phyloP scores from a whole-genome alignment of 2,888 invertebrate genomes.

The Actias luna region DNA sequence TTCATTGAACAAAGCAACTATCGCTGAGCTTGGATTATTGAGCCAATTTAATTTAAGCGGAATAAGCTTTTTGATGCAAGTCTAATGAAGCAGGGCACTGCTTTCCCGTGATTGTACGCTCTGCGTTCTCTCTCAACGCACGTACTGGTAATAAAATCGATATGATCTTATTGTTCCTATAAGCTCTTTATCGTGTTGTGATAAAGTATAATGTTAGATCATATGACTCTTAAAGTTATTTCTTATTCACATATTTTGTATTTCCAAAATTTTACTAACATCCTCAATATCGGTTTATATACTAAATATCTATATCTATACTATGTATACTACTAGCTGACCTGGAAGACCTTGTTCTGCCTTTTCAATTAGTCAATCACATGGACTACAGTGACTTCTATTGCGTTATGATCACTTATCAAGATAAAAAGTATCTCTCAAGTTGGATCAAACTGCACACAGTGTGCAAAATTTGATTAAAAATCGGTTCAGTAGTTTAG shows the following conservation, averaged over 20 bases:
- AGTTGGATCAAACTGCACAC: no score
- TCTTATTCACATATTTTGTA: background rate
- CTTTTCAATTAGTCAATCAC: no score
- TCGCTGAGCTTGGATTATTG: conserved; percentile 65
- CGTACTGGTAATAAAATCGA: background rate
- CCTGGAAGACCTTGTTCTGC: no score
- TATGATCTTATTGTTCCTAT: conserved; percentile 2
- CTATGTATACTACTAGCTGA: no score
- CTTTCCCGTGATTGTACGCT: conserved; percentile 41
- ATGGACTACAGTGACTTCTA: no score
- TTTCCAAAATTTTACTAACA: no score
- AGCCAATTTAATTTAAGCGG: conserved; percentile 66
- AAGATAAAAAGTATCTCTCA: no score
- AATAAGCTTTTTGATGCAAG: conserved; percentile 59
- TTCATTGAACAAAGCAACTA: conserved; percentile 69
- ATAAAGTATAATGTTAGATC: background rate
- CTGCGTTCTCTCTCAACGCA: conserved; percentile 14
- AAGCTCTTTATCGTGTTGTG: background rate
- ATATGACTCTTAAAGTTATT: background rate
- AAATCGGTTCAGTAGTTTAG: no score
- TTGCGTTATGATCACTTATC: no score
- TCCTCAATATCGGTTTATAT: no score
- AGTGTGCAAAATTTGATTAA: no score
- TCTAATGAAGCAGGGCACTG: conserved; percentile 50
- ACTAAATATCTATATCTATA: no score